A percentile compares a stretch with the other conserved stretches of the same genome.
phyloP scores from a whole-genome alignment of 2,888 invertebrate species.

The Kryphioiulus occultus region DNA sequence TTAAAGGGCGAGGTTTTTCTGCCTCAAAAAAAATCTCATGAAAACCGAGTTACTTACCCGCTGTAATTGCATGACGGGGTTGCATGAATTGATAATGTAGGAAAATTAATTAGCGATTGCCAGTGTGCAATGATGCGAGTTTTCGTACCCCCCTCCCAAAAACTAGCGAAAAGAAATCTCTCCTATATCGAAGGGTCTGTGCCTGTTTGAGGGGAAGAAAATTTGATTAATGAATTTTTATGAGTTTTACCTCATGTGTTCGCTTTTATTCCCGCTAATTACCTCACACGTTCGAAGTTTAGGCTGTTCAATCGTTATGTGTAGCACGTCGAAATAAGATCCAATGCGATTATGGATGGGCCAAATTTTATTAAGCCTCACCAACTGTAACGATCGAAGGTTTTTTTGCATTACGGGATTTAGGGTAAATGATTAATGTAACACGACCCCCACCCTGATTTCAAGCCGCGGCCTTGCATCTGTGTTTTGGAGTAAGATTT shows the following conservation, averaged over 20 bases:
- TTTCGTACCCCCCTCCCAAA: neutral
- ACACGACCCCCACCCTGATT: neutral
- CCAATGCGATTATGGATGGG: neutral
- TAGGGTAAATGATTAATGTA: conserved; percentile 5
- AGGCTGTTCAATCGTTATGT: neutral
- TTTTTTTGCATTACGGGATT: neutral
- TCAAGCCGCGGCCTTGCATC: neutral
- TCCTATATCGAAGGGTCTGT: neutral
- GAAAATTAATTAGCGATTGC: conserved; percentile 29
- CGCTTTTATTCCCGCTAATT: conserved; percentile 11
- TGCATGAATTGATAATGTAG: neutral
- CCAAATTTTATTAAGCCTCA: conserved; percentile 1
- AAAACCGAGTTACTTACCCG: neutral
- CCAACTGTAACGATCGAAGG: neutral
- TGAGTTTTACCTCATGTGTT: conserved; percentile 39
- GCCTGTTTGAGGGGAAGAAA: conserved; percentile 29
- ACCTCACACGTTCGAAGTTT: conserved; percentile 8
- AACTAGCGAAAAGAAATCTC: neutral
- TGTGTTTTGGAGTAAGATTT: neutral
- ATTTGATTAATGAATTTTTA: conserved; percentile 39
- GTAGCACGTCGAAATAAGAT: neutral
- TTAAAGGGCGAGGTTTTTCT: neutral
- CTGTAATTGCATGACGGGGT: conserved; percentile 21
- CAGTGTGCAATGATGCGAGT: conserved; percentile 3
- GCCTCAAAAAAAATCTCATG: neutral